Evolutionary conservation across 2,888 invertebrate species (phyloP), one percentile per base, ranked within the genome.

Genomic region (Chymomyza caudatula): DNA sequence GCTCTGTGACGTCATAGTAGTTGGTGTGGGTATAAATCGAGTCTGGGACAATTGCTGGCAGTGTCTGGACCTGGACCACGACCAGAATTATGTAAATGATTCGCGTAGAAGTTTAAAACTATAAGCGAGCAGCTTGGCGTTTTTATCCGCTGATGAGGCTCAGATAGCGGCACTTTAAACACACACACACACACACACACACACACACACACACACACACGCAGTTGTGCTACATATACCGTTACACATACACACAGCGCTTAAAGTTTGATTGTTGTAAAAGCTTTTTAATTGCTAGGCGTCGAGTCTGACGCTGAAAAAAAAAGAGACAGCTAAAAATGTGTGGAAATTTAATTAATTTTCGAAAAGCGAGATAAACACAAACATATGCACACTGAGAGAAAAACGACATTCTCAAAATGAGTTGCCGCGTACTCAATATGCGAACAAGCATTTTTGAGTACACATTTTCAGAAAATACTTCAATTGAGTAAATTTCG

Each of bases 341-440:
- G 76, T 84, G 86, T 78, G 85, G 82, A 82, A 86, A 83, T 86
- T 83, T 83, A 83, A 83, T 83, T 83, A 83, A 83, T 83, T 83
- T 86, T 77, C 71, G 74, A 73, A 77, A 77, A 73, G 52, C 22
- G 42, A 47, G n/a, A 47, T 17, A 43, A 56, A 29, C 6, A 13
- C 37, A 37, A 19, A 8, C 56, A 60, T 51, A 54, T 17, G 23
- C 56, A 72, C 75, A 66, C 23, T n/a, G n/a, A n/a, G n/a, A n/a
- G n/a, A n/a, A n/a, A n/a, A n/a, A n/a, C n/a, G n/a, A n/a, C n/a
- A n/a, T n/a, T n/a, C n/a, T n/a, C n/a, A n/a, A n/a, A n/a, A n/a
- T n/a, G n/a, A n/a, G n/a, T n/a, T n/a, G n/a, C n/a, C n/a, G n/a
- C n/a, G n/a, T n/a, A n/a, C n/a, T n/a, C n/a, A n/a, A n/a, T n/a